Evolutionary conservation across 2,888 invertebrate genomes (phyloP), one percentile per base, ranked within the genome.

Genomic region (Pteria penguin): DNA sequence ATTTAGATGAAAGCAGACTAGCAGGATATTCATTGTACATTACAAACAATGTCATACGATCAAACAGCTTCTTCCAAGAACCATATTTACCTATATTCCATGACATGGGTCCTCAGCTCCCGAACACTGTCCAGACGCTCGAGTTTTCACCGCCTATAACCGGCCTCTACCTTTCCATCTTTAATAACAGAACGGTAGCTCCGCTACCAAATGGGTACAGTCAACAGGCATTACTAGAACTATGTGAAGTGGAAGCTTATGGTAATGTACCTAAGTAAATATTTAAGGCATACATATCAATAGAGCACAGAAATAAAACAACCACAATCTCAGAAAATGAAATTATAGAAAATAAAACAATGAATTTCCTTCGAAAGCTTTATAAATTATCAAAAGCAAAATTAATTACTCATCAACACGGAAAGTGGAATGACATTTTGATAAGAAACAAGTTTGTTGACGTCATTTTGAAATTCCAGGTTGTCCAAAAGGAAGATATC

Each of bases 191-290:
- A 22, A 57, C 68, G 24, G 14, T n/a, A 2, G 24, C 8, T 18
- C 68, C 68, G 8, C 1, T 32, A 22, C 54, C 33, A 4, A 1
- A 55, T 3, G 31, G 8, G 11, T 68, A 68, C 26, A 32, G 32
- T 31, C 32, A 27, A 29, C 29, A 29, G 2, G 68, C 68, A 1
- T 31, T 57, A 57, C 33, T 68, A 18, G 68, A 68, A 57, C 57
- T 68, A 1, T 68, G 68, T 14, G 68, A 68, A 32, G 68, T 68
- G 2, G 68, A 68, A 57, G 68, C 57, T 2, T 22, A 27, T 32
- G 68, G 68, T 68, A 57, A n/a, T n/a, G n/a, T n/a, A n/a, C n/a
- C n/a, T n/a, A n/a, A n/a, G n/a, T n/a, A n/a, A n/a, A n/a, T n/a
- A n/a, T n/a, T n/a, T n/a, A n/a, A n/a, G n/a, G n/a, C n/a, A n/a